phyloP scores from a whole-genome alignment of 2,113 vertebrate species.

The Leucoraja erinaceus region DNA sequence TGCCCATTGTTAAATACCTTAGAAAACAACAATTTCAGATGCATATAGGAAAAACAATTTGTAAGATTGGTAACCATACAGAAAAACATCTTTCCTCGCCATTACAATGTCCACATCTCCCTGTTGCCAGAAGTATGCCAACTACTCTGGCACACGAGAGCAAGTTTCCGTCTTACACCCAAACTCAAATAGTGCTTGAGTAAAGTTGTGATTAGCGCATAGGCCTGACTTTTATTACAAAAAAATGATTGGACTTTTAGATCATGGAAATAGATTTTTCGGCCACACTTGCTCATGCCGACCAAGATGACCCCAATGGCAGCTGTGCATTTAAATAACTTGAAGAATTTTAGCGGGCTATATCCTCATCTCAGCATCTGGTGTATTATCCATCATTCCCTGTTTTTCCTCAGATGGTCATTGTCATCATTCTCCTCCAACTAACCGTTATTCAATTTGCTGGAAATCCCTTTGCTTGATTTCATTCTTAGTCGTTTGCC shows the following conservation, averaged over 20 bases:
- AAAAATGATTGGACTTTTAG: neutral
- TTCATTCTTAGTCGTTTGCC: neutral
- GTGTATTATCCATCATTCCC: neutral
- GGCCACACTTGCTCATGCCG: no score
- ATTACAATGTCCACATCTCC: neutral
- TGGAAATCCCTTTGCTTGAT: neutral
- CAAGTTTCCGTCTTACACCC: neutral
- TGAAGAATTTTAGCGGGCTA: neutral
- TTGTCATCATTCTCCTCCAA: neutral
- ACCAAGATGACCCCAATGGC: no score
- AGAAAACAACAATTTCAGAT: neutral
- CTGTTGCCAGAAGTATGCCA: neutral
- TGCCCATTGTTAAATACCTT: no score
- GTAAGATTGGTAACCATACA: no score
- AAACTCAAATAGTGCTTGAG: neutral
- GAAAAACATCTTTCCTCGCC: neutral
- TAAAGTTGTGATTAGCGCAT: neutral
- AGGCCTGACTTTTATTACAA: neutral
- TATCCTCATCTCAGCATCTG: neutral
- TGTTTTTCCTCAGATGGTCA: neutral
- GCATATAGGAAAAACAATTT: neutral
- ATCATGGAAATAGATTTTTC: neutral
- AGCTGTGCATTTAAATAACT: neutral
- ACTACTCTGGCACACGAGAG: neutral
- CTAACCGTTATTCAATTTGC: no score